phyloP scores from a whole-genome alignment of 1,140 invertebrate genomes.

The Eriocheir sinensis region DNA sequence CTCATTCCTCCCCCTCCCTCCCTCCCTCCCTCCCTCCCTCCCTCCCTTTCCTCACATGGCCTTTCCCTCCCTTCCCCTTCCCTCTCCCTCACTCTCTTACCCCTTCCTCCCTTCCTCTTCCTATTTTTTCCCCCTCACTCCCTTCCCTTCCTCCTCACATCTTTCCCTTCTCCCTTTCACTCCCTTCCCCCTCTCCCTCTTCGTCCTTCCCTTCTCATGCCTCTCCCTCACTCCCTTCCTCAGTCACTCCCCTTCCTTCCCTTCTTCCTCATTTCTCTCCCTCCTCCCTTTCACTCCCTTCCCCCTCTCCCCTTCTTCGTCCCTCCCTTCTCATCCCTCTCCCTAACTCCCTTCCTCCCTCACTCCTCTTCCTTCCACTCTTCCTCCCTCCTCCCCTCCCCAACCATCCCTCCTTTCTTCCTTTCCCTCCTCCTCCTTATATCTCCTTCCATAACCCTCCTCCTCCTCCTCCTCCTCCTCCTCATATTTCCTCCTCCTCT shows the following conservation, averaged over 20 bases:
- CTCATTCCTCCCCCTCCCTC: neutral
- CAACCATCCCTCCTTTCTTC: neutral
- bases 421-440: no score
- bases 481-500: neutral
- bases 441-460: neutral
- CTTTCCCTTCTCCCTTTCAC: neutral
- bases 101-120: constrained; percentile 8
- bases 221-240: neutral
- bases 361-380: neutral
- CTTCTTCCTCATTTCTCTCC: neutral
- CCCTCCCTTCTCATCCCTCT: neutral
- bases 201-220: neutral
- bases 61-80: neutral
- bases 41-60: neutral
- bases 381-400: neutral
- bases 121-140: neutral
- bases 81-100: neutral
- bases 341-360: neutral
- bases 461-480: neutral
- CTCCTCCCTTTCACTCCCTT: no score
- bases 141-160: neutral
- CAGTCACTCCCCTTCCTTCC: neutral
- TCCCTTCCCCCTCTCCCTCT: constrained; percentile 5
- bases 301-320: neutral
- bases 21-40: neutral